These are phyloP conservation scores for Numenius phaeopus DNA, from an alignment of 2,797 vertebrate species.

Conservation along the genomic window DNA sequence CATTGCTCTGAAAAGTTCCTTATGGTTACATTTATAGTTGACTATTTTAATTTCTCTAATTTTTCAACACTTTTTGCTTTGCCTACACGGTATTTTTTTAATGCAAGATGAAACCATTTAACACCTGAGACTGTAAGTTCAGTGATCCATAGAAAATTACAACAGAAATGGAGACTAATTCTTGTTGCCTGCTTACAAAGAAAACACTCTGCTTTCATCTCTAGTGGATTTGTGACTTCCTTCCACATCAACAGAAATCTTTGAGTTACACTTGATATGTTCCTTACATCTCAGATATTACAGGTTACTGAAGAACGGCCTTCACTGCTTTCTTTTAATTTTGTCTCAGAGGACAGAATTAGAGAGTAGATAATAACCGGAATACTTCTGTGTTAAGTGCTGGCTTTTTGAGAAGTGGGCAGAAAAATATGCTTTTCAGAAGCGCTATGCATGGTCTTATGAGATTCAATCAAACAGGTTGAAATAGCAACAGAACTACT, in stretches of 20 bases:
- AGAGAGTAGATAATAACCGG: not conserved
- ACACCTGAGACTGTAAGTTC: not conserved
- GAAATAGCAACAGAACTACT: not conserved
- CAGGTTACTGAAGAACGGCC: not conserved
- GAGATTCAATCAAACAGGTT: not conserved
- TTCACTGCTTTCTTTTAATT: not conserved
- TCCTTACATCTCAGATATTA: not conserved
- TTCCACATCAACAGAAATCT: not conserved
- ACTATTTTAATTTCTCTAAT: not conserved
- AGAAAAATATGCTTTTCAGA: not conserved
- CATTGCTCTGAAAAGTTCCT: not conserved
- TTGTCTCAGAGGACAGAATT: not conserved
- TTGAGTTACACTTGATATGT: not conserved
- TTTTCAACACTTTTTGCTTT: not conserved
- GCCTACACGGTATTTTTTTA: not conserved
- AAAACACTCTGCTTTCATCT: not conserved
- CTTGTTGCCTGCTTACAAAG: not conserved
- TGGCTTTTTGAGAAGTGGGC: not conserved
- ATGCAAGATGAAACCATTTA: not conserved
- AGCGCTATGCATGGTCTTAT: not conserved
- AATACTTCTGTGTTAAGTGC: not conserved
- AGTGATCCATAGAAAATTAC: not conserved
- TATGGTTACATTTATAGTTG: not conserved
- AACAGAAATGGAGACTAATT: not conserved
- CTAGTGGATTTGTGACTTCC: not conserved